Conservation (phyloP, 2,888 invertebrate genomes). For the Cerceris ruficornis region DNA sequence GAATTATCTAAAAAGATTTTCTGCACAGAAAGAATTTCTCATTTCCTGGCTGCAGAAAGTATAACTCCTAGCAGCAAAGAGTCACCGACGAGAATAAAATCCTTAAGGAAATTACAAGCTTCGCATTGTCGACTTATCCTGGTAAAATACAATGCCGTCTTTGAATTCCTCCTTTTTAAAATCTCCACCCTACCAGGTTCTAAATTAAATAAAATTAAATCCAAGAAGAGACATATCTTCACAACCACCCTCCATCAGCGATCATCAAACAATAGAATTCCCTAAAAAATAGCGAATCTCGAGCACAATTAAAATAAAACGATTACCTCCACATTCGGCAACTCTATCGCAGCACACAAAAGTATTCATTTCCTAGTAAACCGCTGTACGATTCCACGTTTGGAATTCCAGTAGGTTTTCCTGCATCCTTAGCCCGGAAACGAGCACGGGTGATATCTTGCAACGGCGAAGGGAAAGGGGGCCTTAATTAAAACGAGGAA, state of each 20-base stretch:
- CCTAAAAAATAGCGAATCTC: background rate
- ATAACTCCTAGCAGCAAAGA: no score
- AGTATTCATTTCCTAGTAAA: slow-evolving; percentile 42
- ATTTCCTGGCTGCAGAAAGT: no score
- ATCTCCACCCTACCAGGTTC: no score
- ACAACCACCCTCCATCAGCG: background rate
- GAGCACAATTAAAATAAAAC: slow-evolving; percentile 17
- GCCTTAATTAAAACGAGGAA: slow-evolving; percentile 80
- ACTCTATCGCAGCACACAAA: slow-evolving; percentile 8
- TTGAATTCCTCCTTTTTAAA: no score
- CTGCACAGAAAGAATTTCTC: background rate
- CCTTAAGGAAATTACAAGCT: no score
- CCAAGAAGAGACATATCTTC: no score
- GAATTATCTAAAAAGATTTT: background rate
- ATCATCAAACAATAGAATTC: background rate
- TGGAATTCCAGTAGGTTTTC: slow-evolving; percentile 36
- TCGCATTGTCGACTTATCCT: no score
- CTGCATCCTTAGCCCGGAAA: slow-evolving; percentile 24
- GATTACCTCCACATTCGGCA: slow-evolving; percentile 29
- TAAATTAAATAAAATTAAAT: no score
- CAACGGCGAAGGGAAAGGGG: slow-evolving; percentile 24
- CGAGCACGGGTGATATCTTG: slow-evolving; percentile 46
- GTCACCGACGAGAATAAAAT: no score
- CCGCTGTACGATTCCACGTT: slow-evolving; percentile 8
- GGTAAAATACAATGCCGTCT: no score